Base-by-base conservation (phyloP, 1,140 invertebrate genomes). In the Bombus vancouverensis region DNA sequence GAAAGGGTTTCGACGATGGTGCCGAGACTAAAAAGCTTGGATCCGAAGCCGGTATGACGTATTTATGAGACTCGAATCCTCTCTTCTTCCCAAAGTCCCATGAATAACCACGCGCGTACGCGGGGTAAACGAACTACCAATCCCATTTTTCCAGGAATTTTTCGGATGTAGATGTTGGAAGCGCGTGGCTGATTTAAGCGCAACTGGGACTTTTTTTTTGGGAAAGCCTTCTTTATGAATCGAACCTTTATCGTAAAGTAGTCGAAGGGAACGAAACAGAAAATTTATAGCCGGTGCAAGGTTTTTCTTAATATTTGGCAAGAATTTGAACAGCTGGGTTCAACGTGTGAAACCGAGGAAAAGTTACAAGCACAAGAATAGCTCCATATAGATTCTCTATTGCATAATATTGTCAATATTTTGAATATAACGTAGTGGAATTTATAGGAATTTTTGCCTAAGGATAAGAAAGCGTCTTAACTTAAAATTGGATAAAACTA, bases 61-160 rank as follows among this genome's bases (percentile, higher is more conserved):
- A 89, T 89, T 89, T 88, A 83, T 81, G 80, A 80, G 87, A 82
- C 47, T 81, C 53, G 72, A 39, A 39, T 28, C 22, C 70, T 32
- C 22, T 77, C n/a, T 57, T 70, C 47, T 78, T 72, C 9, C 32
- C 15, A 25, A 34, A 57, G 47, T 75, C 32, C n/a, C 25, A 62
- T 74, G 70, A 44, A 72, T 82, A 74, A 82, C n/a, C 34, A 59
- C 22, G 37, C 47, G 47, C 47, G 47, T 53, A 53, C 47, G 2
- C 18, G 12, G 25, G 28, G 32, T 66, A 37, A 34, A n/a, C 42
- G 57, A 32, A 15, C 10, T 53, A 22, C 32, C 47, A 53, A 18
- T 28, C 25, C 13, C 25, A 28, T 39, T 73, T 82, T 53, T 82
- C 32, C 13, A 22, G 9, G 34, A 65, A 75, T 76, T 83, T 83